Evolutionary conservation across 2,113 vertebrate species (phyloP), one percentile per base, ranked within the genome.

Genomic region (Macrotus californicus): DNA sequence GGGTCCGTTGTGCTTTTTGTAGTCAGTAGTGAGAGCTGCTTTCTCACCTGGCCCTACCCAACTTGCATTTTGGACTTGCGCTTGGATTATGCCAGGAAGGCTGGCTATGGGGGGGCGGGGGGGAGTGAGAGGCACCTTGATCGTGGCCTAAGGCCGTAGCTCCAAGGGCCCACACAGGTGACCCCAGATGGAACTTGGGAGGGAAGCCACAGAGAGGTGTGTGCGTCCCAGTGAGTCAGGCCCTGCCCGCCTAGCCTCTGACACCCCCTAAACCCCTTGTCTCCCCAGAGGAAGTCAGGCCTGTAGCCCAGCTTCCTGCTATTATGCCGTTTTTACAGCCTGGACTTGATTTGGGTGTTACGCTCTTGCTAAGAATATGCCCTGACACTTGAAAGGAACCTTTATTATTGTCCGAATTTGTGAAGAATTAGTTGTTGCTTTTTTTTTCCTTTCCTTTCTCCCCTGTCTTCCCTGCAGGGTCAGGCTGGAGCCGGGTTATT

Each of bases 371-470:
- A 98, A 99, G 98, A 99, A 99, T 98, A 98, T 98, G 98, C 97
- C 96, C 97, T 98, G 98, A 98, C 98, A 98, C 98, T 99, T 99
- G 98, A 98, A 99, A 98, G 98, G 97, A 98, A 98, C 98, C 97
- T 98, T 98, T 98, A 98, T 98, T 98, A 98, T 99, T 98, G 98
- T 98, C 98, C 98, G 98, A 98, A 98, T 98, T 98, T 98, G 98
- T 98, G 98, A 98, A 98, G 98, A 98, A 98, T 98, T 96, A 92
- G 94, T 95, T 87, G 95, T 94, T 98, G 97, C 98, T 61, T 94
- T 97, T 91, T 93, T 93, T 86, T 22, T 34, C 91, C 93, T 76
- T 70, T 56, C 92, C 96, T 91, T n/a, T 66, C 69, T 93, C 95
- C 91, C 87, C 95, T 95, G 96, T 97, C 96, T 98, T 98, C 97